Evolutionary conservation across 1,140 invertebrate genomes (phyloP).

Genomic region (Zaprionus kolodkinae): DNA sequence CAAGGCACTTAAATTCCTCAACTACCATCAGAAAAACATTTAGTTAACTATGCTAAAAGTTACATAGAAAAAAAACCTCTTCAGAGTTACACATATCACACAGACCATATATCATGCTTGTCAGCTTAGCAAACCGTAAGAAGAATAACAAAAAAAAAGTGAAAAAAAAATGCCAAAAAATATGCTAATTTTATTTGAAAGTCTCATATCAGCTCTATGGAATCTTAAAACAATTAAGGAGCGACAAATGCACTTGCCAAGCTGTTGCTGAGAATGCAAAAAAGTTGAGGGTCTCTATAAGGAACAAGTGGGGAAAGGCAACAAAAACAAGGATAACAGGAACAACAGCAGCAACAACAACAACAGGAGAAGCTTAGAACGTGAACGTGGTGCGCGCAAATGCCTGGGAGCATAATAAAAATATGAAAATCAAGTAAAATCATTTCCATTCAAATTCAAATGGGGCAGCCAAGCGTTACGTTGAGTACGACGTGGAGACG

Average conservation of each 20-base stretch:
- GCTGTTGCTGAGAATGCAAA: slow-evolving; percentile 22
- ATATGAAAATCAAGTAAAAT: slow-evolving; percentile 82
- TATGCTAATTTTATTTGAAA: slow-evolving; percentile 1
- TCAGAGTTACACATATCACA: background rate
- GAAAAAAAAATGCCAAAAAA: background rate
- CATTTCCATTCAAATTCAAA: slow-evolving; percentile 81
- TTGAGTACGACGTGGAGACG: background rate
- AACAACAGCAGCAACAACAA: slow-evolving; percentile 13
- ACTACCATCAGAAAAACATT: background rate
- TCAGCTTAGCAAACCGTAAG: background rate
- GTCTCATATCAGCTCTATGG: background rate
- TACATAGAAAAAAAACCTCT: background rate
- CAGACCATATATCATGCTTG: background rate
- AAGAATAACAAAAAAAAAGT: background rate
- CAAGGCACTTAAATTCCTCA: background rate
- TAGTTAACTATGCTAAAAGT: background rate
- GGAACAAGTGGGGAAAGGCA: background rate
- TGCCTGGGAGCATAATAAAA: slow-evolving; percentile 57
- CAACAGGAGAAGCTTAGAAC: slow-evolving; percentile 1
- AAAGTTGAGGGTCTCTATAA: slow-evolving; percentile 1
- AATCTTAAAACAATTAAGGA: slow-evolving; percentile 33
- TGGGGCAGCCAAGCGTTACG: slow-evolving; percentile 53
- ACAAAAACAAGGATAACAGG: background rate
- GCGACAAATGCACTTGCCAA: slow-evolving; percentile 29
- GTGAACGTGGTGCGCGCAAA: slow-evolving; percentile 14